Base-by-base conservation (phyloP, 1,140 invertebrate genomes). In the Yoshiicerus persimilis region DNA sequence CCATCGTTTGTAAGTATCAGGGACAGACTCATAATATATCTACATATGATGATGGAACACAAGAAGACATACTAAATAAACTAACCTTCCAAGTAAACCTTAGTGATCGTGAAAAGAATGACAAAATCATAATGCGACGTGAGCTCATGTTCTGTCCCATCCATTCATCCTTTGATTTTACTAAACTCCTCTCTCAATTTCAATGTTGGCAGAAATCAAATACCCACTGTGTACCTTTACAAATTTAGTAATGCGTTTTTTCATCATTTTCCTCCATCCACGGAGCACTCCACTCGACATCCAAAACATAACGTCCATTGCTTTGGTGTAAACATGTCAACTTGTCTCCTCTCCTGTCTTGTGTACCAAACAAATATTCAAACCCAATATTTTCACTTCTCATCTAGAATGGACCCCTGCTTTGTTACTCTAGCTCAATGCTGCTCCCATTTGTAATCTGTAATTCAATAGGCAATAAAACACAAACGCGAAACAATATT, bases 291-390 rank as follows among this genome's bases (percentile, higher is more conserved):
- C n/a, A n/a, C n/a, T n/a, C n/a, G n/a, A n/a, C n/a, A n/a, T n/a
- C n/a, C 16, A 56, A 56, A 56, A 56, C 47, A 56, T 56, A 56
- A 56, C 41, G 13, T 47, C 20, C 41, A 77, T 16, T 34, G 38
- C n/a, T 80, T 80, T 36, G 32, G 75, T 80, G 75, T 80, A 80
- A 36, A 80, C 75, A 80, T 80, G 75, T 80, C 75, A 80, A 80
- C 30, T 38, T 36, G 34, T 80, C 75, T 36, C 23, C 25, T n/a
- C n/a, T n/a, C n/a, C n/a, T n/a, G n/a, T n/a, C n/a, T n/a, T 36
- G 75, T 38, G 32, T 56, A 56, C 47, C 16, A 56, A 56, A 32
- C 75, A 80, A 80, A 80, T 34, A 80, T 80, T 80, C 30, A 36
- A 80, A 80, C 36, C 34, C 30, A 80, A 80, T 80, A 80, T 36